Percentiles rank a stretch among this genome's conserved stretches.
phyloP scores from a whole-genome alignment of 2,888 invertebrate genomes.

The Euclidia mi region DNA sequence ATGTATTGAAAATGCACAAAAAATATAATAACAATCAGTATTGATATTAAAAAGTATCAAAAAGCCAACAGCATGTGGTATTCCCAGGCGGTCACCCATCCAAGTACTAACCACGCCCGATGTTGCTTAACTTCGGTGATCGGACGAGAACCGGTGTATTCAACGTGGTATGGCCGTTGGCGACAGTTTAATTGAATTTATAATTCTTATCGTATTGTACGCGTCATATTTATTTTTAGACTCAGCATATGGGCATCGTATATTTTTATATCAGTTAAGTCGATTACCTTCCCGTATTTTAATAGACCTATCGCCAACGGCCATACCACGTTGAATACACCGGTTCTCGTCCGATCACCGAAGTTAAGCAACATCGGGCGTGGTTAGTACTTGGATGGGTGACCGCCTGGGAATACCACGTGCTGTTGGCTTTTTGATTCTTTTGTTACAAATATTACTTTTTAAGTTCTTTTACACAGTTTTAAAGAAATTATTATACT shows the following conservation, averaged over 20 bases:
- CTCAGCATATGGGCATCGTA: no score
- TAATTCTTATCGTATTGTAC: no score
- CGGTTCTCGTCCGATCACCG: slow-evolving; percentile 81
- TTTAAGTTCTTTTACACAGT: no score
- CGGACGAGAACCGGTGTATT: slow-evolving; percentile 84
- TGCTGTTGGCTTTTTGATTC: slow-evolving; percentile 69
- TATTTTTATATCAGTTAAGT: no score
- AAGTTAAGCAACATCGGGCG: slow-evolving; percentile 79
- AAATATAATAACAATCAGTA: no score
- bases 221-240: no score
- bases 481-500: no score
- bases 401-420: slow-evolving; percentile 76
- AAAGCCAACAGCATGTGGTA: slow-evolving; percentile 8
- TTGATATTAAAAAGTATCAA: no score
- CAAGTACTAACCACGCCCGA: slow-evolving; percentile 83
- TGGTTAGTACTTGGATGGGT: slow-evolving; percentile 80
- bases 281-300: no score
- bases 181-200: no score
- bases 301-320: slow-evolving; percentile 55
- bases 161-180: slow-evolving; percentile 75
- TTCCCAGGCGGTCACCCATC: slow-evolving; percentile 83
- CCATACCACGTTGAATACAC: slow-evolving; percentile 76
- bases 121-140: slow-evolving; percentile 85
- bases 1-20: no score
- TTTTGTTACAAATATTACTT: no score